Conservation (phyloP, 2,113 vertebrate genomes). For the Psilopsiagon aurifrons region DNA sequence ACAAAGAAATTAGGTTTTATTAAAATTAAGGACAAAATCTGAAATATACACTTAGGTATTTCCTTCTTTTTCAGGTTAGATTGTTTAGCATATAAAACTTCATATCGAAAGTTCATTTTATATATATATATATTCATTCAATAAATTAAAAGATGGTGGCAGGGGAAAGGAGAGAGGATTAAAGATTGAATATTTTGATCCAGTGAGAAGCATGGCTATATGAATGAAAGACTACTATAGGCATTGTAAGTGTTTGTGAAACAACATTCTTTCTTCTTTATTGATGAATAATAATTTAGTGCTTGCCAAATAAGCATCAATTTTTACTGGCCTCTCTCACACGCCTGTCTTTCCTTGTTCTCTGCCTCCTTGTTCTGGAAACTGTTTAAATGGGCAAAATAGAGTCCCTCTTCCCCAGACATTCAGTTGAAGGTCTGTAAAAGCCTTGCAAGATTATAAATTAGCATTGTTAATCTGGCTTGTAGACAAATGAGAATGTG, state of each 20-base stretch:
- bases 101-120: accelerated
- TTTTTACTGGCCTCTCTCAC: background rate
- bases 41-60: accelerated
- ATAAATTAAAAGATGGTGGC: background rate
- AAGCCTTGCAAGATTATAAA: background rate
- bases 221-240: background rate
- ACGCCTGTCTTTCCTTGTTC: background rate
- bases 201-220: background rate
- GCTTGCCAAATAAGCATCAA: background rate
- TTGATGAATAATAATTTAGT: background rate
- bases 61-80: background rate
- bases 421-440: background rate
- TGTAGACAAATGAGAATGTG: background rate
- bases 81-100: background rate
- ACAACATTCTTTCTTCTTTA: background rate
- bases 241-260: background rate
- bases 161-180: background rate
- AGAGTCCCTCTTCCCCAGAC: background rate
- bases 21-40: background rate
- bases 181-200: background rate
- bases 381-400: background rate
- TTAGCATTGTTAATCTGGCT: background rate
- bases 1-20: background rate
- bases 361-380: background rate
- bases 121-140: background rate